phyloP scores from a whole-genome alignment of 2,888 invertebrate species.

The Spodoptera exigua region DNA sequence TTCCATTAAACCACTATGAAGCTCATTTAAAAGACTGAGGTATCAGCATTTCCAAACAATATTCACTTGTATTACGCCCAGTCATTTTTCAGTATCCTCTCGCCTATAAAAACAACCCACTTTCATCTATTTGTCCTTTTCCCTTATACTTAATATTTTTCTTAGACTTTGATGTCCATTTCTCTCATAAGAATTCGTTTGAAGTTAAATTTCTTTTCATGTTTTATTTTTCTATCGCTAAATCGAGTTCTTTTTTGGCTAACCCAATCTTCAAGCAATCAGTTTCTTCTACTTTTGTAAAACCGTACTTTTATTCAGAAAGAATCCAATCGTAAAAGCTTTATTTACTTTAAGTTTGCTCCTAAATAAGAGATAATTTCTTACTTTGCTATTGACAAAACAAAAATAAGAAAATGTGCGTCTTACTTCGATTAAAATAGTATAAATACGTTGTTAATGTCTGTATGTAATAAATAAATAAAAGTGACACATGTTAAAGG shows the following conservation, averaged over 20 bases:
- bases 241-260: neutral
- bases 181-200: conserved; percentile 13
- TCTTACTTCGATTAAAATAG: conserved; percentile 17
- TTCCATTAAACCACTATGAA: no score
- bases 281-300: neutral
- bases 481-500: conserved; percentile 49
- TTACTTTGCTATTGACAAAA: neutral
- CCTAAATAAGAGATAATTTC: no score
- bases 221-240: conserved; percentile 8
- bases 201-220: conserved; percentile 11
- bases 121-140: conserved; percentile 21
- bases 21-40: neutral
- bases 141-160: neutral
- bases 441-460: no score
- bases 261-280: neutral
- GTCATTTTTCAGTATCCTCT: neutral
- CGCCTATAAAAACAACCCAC: conserved; percentile 1
- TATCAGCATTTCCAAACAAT: neutral
- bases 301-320: neutral
- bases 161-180: conserved; percentile 16
- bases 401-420: conserved; percentile 8
- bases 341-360: neutral
- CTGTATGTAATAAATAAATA: conserved; percentile 36
- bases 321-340: conserved; percentile 2
- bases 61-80: neutral